Base-by-base conservation (phyloP, 2,888 invertebrate species). In the Branchipolynoe longqiensis region DNA sequence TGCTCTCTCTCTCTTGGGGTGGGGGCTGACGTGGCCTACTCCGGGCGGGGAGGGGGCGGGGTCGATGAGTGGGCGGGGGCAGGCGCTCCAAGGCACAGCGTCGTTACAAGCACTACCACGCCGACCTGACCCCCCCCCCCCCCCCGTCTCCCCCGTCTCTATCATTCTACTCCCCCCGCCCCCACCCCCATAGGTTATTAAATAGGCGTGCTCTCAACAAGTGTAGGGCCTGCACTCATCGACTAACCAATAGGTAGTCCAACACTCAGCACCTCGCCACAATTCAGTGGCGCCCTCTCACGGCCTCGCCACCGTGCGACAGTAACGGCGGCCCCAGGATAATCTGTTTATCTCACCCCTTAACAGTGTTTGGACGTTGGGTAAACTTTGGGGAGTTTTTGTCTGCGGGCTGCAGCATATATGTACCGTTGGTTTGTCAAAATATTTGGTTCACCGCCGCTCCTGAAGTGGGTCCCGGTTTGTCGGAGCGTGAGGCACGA, bases 371-470 rank as follows among this genome's bases (percentile, higher is more conserved):
- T 78, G 25, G 78, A 78, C n/a, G 25, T 78, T 25, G 78, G 48
- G 33, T 78, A 78, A 78, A 78, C 78, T 78, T 28, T 28, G 28
- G 54, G 18, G 41, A 41, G 48, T 48, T 48, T 48, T 78, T 78
- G n/a, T n/a, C n/a, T 48, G 41, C 41, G 78, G 33, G 54, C 48
- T 33, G 78, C 48, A 31, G 78, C 48, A 78, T 78, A 48, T 78
- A 78, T 41, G 78, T 48, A 78, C 28, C 25, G 78, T 48, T 78
- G 78, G 78, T 41, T 78, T 78, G 78, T 78, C 78, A 78, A 78
- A 78, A 78, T 78, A 78, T 78, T 78, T 78, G 48, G 78, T 78
- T 78, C 48, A 18, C 18, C 28, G 78, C 54, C 22, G 78, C 48
- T 48, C 48, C 28, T 38, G 31, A 78, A 78, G 78, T 78, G 54